These are phyloP conservation scores for Caenorhabditis virilis DNA, from an alignment of 2,888 invertebrate species.

Conservation along the genomic window DNA sequence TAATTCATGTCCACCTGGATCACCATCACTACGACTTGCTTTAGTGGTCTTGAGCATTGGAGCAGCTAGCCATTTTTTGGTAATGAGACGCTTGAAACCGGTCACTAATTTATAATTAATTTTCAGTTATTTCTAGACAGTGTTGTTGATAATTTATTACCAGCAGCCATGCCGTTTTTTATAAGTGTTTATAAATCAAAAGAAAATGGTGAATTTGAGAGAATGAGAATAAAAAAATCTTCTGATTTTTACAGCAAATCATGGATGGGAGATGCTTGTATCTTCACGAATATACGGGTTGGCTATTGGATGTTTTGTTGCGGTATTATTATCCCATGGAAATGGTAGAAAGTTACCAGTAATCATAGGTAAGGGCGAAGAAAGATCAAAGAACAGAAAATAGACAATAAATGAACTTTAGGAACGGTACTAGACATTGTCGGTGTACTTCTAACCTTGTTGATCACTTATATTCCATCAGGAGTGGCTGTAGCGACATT, in stretches of 20 bases:
- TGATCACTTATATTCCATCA: constrained; percentile 46
- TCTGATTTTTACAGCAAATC: constrained; percentile 48
- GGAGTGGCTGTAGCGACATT: constrained; percentile 51
- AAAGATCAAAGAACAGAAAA: neutral
- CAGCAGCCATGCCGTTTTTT: constrained; percentile 57
- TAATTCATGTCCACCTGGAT: constrained; percentile 36
- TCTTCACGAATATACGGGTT: constrained; percentile 59
- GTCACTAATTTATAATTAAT: neutral
- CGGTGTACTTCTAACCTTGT: constrained; percentile 53
- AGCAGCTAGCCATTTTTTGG: constrained; percentile 59
- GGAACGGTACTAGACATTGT: constrained; percentile 54
- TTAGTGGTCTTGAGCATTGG: constrained; percentile 56
- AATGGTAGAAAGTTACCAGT: constrained; percentile 37
- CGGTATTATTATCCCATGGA: constrained; percentile 49
- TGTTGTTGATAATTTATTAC: constrained; percentile 64
- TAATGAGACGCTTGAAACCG: constrained; percentile 4
- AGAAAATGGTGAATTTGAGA: constrained; percentile 37
- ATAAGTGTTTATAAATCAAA: constrained; percentile 45
- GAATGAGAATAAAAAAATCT: neutral
- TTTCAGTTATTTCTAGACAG: constrained; percentile 59
- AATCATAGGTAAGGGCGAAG: constrained; percentile 25
- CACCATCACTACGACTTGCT: constrained; percentile 31
- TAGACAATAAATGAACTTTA: constrained; percentile 2
- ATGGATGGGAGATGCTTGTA: constrained; percentile 62
- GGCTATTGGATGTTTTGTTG: constrained; percentile 59